phyloP scores from a whole-genome alignment of 2,113 vertebrate genomes.

The Thermophis baileyi region DNA sequence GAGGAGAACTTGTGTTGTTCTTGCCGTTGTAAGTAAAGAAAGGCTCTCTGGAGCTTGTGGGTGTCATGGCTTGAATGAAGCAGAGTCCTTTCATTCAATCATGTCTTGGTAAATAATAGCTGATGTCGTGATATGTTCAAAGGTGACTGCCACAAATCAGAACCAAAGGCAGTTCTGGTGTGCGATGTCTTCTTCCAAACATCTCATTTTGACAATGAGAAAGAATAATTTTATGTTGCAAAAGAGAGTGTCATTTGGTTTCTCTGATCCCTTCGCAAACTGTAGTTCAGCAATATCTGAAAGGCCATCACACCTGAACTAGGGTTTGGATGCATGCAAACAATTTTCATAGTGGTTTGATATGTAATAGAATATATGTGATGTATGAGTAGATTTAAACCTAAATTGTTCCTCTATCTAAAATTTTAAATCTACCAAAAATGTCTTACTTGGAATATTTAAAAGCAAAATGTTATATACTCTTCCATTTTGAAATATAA shows the following conservation, averaged over 20 bases:
- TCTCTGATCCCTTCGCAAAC: not conserved
- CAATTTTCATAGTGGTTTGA: not conserved
- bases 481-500: not conserved
- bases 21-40: slow-evolving; percentile 4
- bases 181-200: not conserved
- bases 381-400: not conserved
- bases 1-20: slow-evolving; percentile 13
- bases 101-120: not conserved
- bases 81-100: not conserved
- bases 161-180: not conserved
- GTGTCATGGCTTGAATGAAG: not conserved
- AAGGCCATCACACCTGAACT: not conserved
- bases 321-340: not conserved
- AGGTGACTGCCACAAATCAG: not conserved
- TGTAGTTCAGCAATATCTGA: not conserved
- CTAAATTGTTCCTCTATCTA: not conserved
- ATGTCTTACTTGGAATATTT: not conserved
- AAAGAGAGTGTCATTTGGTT: not conserved
- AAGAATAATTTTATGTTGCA: not conserved
- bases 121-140: not conserved
- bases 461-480: not conserved
- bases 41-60: slow-evolving; percentile 21
- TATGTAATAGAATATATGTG: not conserved
- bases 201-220: not conserved
- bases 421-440: not conserved